phyloP scores from a whole-genome alignment of 2,797 vertebrate genomes.

The Mareca penelope region DNA sequence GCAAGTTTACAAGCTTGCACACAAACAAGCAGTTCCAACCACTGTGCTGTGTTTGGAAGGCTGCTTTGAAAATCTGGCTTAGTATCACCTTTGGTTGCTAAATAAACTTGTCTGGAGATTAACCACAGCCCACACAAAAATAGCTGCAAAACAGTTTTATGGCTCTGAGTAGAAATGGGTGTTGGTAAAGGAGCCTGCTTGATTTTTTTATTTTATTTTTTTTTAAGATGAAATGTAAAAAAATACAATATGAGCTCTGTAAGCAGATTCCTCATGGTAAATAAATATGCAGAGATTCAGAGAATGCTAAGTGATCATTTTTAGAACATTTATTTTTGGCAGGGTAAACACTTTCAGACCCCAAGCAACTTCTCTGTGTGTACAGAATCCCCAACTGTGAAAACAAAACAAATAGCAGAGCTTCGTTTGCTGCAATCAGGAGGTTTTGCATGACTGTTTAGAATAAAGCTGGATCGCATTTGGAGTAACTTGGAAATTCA shows the following conservation, averaged over 20 bases:
- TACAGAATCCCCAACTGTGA: conserved; percentile 64
- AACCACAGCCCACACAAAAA: conserved; percentile 53
- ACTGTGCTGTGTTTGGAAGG: conserved; percentile 19
- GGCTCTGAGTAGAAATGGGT: conserved; percentile 33
- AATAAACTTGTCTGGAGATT: conserved; percentile 51
- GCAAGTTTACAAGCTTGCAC: background rate
- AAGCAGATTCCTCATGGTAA: conserved; percentile 64
- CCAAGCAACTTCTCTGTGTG: conserved; percentile 55
- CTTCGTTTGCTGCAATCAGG: conserved; percentile 49
- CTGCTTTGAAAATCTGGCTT: conserved; percentile 23
- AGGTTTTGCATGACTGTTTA: conserved; percentile 53
- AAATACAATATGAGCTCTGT: conserved; percentile 56
- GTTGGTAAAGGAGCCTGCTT: background rate
- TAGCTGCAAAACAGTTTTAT: conserved; percentile 32
- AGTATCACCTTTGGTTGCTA: conserved; percentile 54
- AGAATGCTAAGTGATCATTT: conserved; percentile 60
- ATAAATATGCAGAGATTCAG: conserved; percentile 61
- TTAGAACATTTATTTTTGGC: conserved; percentile 68
- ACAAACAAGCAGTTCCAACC: background rate
- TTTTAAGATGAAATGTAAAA: conserved; percentile 25
- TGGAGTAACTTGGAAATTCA: conserved; percentile 55
- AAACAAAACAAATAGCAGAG: conserved; percentile 65
- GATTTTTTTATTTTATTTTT: background rate
- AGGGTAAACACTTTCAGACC: conserved; percentile 66
- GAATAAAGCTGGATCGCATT: conserved; percentile 59